Conservation (phyloP, 2,113 vertebrate species). For the Penelope pileata region DNA sequence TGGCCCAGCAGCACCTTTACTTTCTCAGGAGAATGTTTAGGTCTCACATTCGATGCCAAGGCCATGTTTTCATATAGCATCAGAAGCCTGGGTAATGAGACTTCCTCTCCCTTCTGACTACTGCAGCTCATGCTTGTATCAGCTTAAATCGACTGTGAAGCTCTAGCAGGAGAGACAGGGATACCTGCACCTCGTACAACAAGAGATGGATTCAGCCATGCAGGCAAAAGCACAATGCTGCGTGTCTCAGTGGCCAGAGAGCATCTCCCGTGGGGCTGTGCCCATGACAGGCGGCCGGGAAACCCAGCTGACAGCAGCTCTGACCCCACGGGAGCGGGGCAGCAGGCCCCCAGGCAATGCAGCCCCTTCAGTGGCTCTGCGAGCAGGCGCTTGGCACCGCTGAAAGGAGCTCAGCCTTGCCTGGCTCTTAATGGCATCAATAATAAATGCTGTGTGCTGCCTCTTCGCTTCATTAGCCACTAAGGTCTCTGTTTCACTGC, state of each 20-base stretch:
- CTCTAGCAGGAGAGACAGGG: background rate
- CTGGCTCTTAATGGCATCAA: background rate
- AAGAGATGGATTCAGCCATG: background rate
- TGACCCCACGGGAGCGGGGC: accelerated
- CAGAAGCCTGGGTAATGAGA: background rate
- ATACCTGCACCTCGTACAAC: background rate
- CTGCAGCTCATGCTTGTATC: background rate
- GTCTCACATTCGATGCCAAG: background rate
- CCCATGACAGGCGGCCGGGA: background rate
- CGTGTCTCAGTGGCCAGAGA: accelerated
- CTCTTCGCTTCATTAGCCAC: background rate
- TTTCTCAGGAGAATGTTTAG: background rate
- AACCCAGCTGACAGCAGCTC: background rate
- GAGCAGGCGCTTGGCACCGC: background rate
- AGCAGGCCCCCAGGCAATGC: background rate
- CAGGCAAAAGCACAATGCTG: background rate
- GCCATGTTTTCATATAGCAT: background rate
- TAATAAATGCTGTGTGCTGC: background rate
- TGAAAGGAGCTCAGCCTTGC: accelerated
- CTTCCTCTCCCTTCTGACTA: background rate
- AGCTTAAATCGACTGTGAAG: background rate
- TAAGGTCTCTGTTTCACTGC: background rate
- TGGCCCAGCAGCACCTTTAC: background rate
- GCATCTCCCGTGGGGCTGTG: background rate
- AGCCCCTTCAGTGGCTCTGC: background rate